Base-by-base conservation (phyloP, 2,797 vertebrate genomes). In the Threskiornis aethiopicus region DNA sequence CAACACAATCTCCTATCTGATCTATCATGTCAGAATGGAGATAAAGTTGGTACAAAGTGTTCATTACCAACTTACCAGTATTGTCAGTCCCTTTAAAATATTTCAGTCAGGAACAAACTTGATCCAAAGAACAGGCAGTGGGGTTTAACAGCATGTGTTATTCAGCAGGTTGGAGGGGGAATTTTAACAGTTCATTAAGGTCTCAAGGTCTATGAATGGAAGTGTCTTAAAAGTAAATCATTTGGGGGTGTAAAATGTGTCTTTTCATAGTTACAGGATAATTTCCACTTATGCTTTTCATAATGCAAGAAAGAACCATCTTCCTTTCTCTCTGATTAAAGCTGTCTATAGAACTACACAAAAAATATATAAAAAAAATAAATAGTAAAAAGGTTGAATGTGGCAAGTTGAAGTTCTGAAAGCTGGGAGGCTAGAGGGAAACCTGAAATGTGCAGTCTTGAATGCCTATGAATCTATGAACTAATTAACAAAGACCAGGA, bases 401-500 rank as follows among this genome's bases (percentile, higher is more conserved):
- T 33, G 31, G 13, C 59, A 46, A 73, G 24, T 6, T 70, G 72
- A 89, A 87, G 44, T 77, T 93, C 37, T 83, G 84, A 89, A 73
- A 62, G 22, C 8, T 75, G n/a, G 5, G 44, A 80, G 31, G 61
- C 55, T 73, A 35, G 15, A 81, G 75, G 41, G 67, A 93, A 77
- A 83, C 49, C 19, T 57, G 70, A 92, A 93, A 87, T 77, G 49
- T 49, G 19, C 29, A 42, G 41, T 46, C 55, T 66, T 66, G 62
- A 82, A 58, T 19, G 51, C 28, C 62, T 82, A 29, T 46, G 64
- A 83, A 64, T 85, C 64, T 57, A 46, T 0, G 1, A 78, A 5
- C 52, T 91, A 93, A 96, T 92, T 94, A 96, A 91, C 37, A 73
- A 73, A 91, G 89, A 67, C 55, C 89, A 85, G 75, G 78, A 78